These are phyloP conservation scores for Apotomis capreana DNA, from an alignment of 2,888 invertebrate species.

Conservation along the genomic window DNA sequence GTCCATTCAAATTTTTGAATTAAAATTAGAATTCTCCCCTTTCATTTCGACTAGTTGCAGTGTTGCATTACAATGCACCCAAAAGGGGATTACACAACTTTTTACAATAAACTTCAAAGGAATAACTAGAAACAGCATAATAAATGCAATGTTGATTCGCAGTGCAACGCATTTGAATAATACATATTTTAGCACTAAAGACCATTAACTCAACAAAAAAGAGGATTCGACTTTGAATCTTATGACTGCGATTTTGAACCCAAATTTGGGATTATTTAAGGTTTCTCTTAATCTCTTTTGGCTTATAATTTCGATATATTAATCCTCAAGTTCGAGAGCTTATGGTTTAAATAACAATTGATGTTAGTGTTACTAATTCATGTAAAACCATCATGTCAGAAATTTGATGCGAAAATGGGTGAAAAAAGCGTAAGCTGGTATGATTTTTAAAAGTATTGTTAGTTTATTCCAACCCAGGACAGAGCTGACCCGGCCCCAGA, in stretches of 20 bases:
- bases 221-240: neutral
- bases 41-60: conserved; percentile 30
- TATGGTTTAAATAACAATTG: conserved; percentile 25
- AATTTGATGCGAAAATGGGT: neutral
- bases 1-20: conserved; percentile 55
- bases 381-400: conserved; percentile 17
- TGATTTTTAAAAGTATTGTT: neutral
- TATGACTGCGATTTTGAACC: neutral
- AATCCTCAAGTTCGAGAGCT: conserved; percentile 21
- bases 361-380: conserved; percentile 33
- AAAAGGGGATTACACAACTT: conserved; percentile 63
- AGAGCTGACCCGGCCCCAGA: too few species aligned
- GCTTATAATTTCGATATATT: neutral
- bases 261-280: neutral
- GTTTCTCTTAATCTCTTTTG: neutral
- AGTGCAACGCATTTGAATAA: conserved; percentile 25
- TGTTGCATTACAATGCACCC: conserved; percentile 40
- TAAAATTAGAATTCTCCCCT: conserved; percentile 56
- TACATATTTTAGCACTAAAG: neutral
- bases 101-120: conserved; percentile 42
- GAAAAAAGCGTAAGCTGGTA: neutral
- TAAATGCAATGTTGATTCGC: conserved; percentile 39
- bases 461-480: too few species aligned
- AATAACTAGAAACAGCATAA: conserved; percentile 28
- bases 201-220: neutral